Evolutionary conservation across 2,113 vertebrate genomes (phyloP).

Genomic region (Tetrax tetrax): DNA sequence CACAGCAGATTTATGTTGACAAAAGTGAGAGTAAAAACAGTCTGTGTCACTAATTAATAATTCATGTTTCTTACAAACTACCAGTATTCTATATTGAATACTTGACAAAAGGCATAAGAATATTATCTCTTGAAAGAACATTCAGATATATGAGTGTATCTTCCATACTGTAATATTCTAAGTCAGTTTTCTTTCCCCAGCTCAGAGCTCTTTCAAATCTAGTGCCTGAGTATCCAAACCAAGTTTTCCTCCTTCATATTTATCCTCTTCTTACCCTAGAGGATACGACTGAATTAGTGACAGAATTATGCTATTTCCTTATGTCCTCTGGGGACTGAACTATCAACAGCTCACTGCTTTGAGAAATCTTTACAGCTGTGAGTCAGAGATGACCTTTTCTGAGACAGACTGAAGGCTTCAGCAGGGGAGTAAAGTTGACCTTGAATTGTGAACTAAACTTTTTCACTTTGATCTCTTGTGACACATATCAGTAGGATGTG

Average conservation of each 20-base stretch:
- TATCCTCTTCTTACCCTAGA: background rate
- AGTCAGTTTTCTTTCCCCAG: background rate
- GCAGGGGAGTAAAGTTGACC: background rate
- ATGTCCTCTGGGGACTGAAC: background rate
- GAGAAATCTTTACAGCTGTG: slow-evolving; percentile 27
- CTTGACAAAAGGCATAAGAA: background rate
- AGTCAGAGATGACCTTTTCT: slow-evolving; percentile 59
- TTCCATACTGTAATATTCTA: background rate
- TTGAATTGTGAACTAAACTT: slow-evolving; percentile 27
- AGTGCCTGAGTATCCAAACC: background rate
- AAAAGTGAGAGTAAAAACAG: background rate
- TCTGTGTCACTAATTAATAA: background rate
- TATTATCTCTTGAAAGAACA: background rate
- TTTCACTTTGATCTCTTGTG: slow-evolving; percentile 17
- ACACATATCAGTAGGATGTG: background rate
- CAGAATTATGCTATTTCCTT: background rate
- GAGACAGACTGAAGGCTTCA: background rate
- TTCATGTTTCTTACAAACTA: background rate
- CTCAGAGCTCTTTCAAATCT: background rate
- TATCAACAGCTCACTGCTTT: background rate
- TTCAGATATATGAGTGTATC: rapidly evolving
- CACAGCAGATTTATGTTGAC: background rate
- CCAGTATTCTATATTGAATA: background rate
- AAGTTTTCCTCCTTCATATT: background rate
- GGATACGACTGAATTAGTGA: slow-evolving; percentile 7